phyloP scores from a whole-genome alignment of 2,797 vertebrate genomes.

The Urosaurus nigricauda region DNA sequence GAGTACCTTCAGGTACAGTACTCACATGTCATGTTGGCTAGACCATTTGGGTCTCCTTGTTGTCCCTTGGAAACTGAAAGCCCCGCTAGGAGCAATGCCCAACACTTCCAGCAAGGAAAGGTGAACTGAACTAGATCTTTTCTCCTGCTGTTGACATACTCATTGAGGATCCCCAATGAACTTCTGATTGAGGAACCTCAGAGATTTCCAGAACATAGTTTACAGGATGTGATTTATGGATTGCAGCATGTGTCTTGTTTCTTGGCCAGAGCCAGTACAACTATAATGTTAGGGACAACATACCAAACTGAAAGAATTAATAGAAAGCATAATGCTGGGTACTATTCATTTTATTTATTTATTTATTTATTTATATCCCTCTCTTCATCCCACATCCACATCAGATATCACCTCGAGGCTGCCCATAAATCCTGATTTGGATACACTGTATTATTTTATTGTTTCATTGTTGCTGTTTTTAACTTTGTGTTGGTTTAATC shows the following conservation, averaged over 20 bases:
- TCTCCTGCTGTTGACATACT: neutral
- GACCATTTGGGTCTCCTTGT: neutral
- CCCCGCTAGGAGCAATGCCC: neutral
- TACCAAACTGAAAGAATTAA: neutral
- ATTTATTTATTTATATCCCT: no score
- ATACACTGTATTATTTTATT: no score
- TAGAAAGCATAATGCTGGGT: neutral
- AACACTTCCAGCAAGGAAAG: neutral
- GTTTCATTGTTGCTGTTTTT: no score
- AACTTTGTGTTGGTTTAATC: no score
- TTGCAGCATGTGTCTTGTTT: neutral
- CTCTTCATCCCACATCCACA: no score
- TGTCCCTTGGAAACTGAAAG: no score
- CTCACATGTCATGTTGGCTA: neutral
- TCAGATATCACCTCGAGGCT: no score
- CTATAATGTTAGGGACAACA: no score
- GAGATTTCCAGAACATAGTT: neutral
- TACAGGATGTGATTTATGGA: neutral
- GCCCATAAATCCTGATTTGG: no score
- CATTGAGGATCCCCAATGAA: neutral
- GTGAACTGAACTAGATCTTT: neutral
- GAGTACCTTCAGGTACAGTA: neutral
- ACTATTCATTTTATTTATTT: no score
- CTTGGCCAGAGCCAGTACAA: neutral
- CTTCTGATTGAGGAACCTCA: neutral